These are phyloP conservation scores for Spodoptera littoralis DNA, from an alignment of 2,888 invertebrate species.

Conservation along the genomic window DNA sequence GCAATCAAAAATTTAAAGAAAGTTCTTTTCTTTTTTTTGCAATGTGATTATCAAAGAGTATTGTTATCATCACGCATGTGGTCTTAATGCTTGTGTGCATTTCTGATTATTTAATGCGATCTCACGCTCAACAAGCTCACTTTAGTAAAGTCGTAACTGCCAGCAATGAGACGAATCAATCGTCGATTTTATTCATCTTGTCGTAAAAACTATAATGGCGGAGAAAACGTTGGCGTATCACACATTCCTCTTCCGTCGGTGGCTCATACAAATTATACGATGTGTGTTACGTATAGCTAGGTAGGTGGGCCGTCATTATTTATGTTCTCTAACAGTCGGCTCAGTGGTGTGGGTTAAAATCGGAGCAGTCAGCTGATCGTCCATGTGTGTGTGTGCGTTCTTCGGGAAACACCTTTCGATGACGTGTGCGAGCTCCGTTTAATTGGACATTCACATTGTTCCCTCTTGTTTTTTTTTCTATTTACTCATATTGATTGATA, in stretches of 20 bases:
- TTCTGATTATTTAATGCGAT: slow-evolving; percentile 85
- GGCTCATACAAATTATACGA: slow-evolving; percentile 87
- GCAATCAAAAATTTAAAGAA: slow-evolving; percentile 31
- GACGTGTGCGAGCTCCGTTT: slow-evolving; percentile 87
- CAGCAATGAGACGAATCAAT: slow-evolving; percentile 67
- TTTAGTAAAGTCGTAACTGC: slow-evolving; percentile 76
- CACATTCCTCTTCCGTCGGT: slow-evolving; percentile 81
- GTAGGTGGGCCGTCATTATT: slow-evolving; percentile 89
- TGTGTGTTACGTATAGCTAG: slow-evolving; percentile 86
- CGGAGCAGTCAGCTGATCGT: slow-evolving; percentile 88
- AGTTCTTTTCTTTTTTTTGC: slow-evolving; percentile 35
- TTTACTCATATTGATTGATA: slow-evolving; percentile 67
- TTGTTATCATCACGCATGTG: slow-evolving; percentile 74
- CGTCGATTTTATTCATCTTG: slow-evolving; percentile 76
- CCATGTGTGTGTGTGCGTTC: slow-evolving; percentile 83
- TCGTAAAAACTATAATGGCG: slow-evolving; percentile 78
- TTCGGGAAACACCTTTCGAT: slow-evolving; percentile 89
- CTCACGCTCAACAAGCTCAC: slow-evolving; percentile 71
- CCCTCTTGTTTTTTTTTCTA: slow-evolving; percentile 77
- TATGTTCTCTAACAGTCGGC: slow-evolving; percentile 88
- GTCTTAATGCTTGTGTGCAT: slow-evolving; percentile 75
- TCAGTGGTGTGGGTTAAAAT: slow-evolving; percentile 88
- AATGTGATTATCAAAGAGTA: slow-evolving; percentile 56
- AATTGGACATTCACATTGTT: slow-evolving; percentile 88
- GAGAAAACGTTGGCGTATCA: slow-evolving; percentile 81